Base-by-base conservation (phyloP, 1,140 invertebrate species). In the Papilio xuthus region DNA sequence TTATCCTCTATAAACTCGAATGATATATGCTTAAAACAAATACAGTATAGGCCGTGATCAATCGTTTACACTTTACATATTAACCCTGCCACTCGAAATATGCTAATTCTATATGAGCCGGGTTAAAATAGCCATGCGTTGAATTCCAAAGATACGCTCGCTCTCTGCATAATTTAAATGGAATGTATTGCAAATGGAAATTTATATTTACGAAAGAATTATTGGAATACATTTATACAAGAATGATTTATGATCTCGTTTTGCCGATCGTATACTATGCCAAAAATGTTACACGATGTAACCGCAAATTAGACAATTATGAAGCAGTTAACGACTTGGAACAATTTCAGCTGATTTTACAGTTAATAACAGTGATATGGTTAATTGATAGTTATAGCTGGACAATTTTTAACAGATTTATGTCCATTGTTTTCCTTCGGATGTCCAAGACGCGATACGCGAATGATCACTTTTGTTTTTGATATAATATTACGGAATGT, bases 91-190 rank as follows among this genome's bases (percentile, higher is more conserved):
- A 67, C 60, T 67, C 26, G 60, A 67, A 13, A 67, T 60, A 60
- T 26, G 56, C 23, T 60, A 60, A 60, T 60, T 26, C 56, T 13
- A 67, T 67, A 67, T 28, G 60, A 60, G 56, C 56, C 26, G 60
- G 60, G 13, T 67, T 67, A 67, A 67, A 67, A 67, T 67, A 67
- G 60, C 60, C 60, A 13, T 67, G 60, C 26, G 60, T 18, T 32
- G 60, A 67, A 67, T 67, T 26, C 60, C 60, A 67, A 67, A 67
- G 60, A 67, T 67, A 60, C 60, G 60, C 23, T 67, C 60, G 60
- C 60, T 28, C 60, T 67, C 56, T 60, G 56, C 56, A 60, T 26
- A 13, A 60, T 60, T 60, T 60, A 60, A 26, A 60, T 56, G 53
- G 56, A 60, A 60, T 60, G 10, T 60, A 26, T 60, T 67, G 60